Evolutionary conservation across 2,113 vertebrate species (phyloP), one percentile per base, ranked within the genome.

Genomic region (Syrmaticus mikado): DNA sequence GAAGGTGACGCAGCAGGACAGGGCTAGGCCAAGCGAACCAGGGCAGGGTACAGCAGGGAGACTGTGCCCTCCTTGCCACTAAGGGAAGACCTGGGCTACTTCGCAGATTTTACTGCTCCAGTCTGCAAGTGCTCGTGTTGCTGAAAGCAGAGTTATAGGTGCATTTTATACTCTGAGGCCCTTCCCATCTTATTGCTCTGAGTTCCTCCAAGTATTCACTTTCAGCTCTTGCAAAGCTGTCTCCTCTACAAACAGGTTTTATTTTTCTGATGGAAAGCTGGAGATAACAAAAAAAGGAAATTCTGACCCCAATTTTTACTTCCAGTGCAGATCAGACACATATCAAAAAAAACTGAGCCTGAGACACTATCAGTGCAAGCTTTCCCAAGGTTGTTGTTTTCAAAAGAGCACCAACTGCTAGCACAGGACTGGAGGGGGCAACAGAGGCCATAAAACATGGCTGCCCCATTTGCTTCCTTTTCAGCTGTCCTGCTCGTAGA

Each of bases 341-440:
- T 72, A 76, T 79, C n/a, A 89, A 89, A 89, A 89, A 89, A 62
- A 65, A 32, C 72, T 1, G 1, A 94, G 34, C 55, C 55, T 46
- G 41, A 86, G 45, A 86, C 34, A 6, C 80, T 87, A 77, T 57
- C 74, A 83, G 52, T 40, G 22, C 73, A 84, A 61, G 13, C 65
- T 90, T 94, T 90, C 68, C 72, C 57, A 64, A 62, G 55, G 45
- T 8, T 32, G 16, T 86, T 91, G 78, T 94, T 87, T 94, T 71
- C 82, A 82, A 80, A 87, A 89, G 41, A 94, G 60, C 41, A 60
- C 71, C 2, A 22, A 65, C 92, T 96, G 88, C 94, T 93, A 82
- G 68, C 73, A 74, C 65, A 93, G 86, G 77, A 96, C 94, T 96
- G 95, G 95, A 96, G 96, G 91, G 96, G 95, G 96, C 96, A 96